Percentiles rank a stretch among this genome's conserved stretches.
Conservation (phyloP, 2,888 invertebrate species). For the Drosophila helvetica region DNA sequence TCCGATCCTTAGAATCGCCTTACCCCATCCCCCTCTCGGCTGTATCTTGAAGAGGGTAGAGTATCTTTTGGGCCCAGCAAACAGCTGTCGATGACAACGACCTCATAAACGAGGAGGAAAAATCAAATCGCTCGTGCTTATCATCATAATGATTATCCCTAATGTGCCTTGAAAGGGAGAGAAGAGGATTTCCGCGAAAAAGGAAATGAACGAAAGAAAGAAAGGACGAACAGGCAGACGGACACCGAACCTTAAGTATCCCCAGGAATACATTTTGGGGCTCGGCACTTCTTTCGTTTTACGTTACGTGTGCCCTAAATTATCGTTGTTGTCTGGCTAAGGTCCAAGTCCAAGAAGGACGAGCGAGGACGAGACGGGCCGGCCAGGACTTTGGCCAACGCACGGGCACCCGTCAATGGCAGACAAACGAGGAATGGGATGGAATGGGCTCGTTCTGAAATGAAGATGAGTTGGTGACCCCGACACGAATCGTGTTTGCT, state of each 20-base stretch:
- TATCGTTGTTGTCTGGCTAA: conserved; percentile 60
- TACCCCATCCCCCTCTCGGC: neutral
- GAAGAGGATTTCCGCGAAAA: conserved; percentile 50
- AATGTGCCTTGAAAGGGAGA: conserved; percentile 55
- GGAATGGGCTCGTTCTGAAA: conserved; percentile 24
- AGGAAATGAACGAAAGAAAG: conserved; percentile 37
- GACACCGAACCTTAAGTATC: conserved; percentile 17
- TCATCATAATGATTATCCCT: conserved; percentile 76
- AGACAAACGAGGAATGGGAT: conserved; percentile 38
- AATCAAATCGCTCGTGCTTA: conserved; percentile 77
- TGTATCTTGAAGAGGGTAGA: conserved; percentile 3
- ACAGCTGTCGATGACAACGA: conserved; percentile 65
- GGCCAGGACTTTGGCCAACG: conserved; percentile 6
- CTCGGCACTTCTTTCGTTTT: conserved; percentile 16
- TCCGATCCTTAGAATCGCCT: conserved; percentile 23
- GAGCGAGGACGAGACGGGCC: neutral
- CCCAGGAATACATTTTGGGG: conserved; percentile 17
- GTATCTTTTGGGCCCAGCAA: conserved; percentile 17
- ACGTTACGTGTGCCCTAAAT: conserved; percentile 58
- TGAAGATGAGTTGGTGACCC: conserved; percentile 68
- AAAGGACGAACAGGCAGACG: conserved; percentile 1
- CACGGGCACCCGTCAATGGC: conserved; percentile 64
- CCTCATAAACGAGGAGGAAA: conserved; percentile 56
- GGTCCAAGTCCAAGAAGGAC: conserved; percentile 34
- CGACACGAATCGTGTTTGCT: conserved; percentile 62